Percentiles rank a stretch among this genome's conserved stretches.
These are phyloP conservation scores for Tethya wilhelma DNA, from an alignment of 37 sponge, comb jelly and placozoan species.

Conservation along the genomic window DNA sequence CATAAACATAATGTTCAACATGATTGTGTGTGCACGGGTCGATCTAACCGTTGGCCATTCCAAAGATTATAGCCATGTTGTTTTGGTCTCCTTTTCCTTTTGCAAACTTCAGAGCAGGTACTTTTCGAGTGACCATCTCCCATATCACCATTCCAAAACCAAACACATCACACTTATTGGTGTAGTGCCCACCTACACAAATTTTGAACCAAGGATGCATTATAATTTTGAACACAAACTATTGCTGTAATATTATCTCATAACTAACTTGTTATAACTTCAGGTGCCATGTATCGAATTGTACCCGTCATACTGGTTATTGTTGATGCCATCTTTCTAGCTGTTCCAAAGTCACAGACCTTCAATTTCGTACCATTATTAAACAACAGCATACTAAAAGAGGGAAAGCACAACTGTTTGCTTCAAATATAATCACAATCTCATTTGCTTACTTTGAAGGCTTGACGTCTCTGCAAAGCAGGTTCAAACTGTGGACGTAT, in stretches of 20 bases:
- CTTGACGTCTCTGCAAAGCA: slow-evolving; percentile 87
- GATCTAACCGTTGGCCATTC: slow-evolving; percentile 63
- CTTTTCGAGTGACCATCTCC: slow-evolving; percentile 75
- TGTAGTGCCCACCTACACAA: slow-evolving; percentile 51
- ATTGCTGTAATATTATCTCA: not conserved
- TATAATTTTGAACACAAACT: not conserved
- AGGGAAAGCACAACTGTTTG: not conserved
- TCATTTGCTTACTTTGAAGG: no score
- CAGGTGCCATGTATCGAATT: slow-evolving; percentile 86
- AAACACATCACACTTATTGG: slow-evolving; percentile 67
- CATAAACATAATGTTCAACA: no score
- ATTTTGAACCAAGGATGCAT: not conserved
- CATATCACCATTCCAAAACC: slow-evolving; percentile 77
- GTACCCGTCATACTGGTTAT: slow-evolving; percentile 78
- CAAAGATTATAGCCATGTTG: slow-evolving; percentile 45
- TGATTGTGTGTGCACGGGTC: not conserved
- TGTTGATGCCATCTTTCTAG: slow-evolving; percentile 52
- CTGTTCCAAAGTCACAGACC: slow-evolving; percentile 85
- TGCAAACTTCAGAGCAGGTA: slow-evolving; percentile 35
- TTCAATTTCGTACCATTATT: slow-evolving; percentile 59
- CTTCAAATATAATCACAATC: no score
- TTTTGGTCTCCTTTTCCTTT: slow-evolving; percentile 8
- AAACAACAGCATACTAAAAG: slow-evolving; percentile 69
- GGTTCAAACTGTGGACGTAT: slow-evolving; percentile 68
- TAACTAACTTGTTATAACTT: slow-evolving; percentile 73